Evolutionary conservation across 2,797 vertebrate species (phyloP).

Genomic region (Cacajao melanocephalus): DNA sequence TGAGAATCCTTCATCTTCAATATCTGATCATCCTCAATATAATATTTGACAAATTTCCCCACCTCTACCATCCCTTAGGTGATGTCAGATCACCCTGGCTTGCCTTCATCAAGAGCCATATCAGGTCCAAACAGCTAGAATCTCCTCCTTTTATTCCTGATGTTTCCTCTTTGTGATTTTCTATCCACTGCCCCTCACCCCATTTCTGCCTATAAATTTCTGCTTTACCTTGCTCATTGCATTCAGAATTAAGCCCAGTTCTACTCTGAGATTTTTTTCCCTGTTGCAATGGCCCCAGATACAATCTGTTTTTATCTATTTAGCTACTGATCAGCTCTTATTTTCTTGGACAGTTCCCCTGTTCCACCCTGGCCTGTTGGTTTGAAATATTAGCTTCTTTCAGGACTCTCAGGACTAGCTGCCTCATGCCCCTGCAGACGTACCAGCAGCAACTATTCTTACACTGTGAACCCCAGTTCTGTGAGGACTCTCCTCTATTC

Average conservation of each 20-base stretch:
- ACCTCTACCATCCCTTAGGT: background rate
- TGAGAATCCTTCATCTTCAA: background rate
- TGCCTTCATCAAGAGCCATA: background rate
- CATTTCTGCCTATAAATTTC: background rate
- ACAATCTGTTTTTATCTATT: background rate
- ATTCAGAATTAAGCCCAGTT: background rate
- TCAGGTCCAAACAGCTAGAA: background rate
- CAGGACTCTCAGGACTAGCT: background rate
- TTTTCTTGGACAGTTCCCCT: background rate
- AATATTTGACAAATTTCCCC: background rate
- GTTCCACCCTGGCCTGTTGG: background rate
- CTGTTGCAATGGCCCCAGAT: background rate
- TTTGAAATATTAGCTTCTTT: background rate
- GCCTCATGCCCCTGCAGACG: background rate
- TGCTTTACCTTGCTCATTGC: background rate
- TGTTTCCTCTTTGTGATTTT: background rate
- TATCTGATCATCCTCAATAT: background rate
- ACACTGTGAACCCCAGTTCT: background rate
- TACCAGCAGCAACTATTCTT: background rate
- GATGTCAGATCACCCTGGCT: background rate
- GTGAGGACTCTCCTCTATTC: background rate
- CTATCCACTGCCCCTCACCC: background rate
- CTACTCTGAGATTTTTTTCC: background rate
- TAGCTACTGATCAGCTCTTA: background rate
- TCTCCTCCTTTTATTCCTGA: background rate